Evolutionary conservation across 2,113 vertebrate genomes (phyloP).

Genomic region (Colossoma macropomum): DNA sequence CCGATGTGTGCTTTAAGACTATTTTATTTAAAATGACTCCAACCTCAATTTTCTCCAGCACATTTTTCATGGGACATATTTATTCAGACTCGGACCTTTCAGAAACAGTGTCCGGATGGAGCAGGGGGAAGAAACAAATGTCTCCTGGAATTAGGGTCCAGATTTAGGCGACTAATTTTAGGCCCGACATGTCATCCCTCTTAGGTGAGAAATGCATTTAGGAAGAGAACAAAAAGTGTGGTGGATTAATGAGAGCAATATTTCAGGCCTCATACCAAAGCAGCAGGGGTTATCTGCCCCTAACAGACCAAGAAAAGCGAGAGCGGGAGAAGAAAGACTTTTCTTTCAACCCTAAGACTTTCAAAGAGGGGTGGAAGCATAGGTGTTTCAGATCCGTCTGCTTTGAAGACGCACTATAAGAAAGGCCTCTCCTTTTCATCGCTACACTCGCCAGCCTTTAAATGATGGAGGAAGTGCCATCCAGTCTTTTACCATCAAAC

Average conservation of each 20-base stretch:
- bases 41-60: neutral
- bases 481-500: neutral
- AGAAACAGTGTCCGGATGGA: conserved; percentile 3
- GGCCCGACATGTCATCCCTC: conserved; percentile 31
- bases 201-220: conserved; percentile 50
- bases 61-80: conserved; percentile 6
- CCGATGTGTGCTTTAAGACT: neutral
- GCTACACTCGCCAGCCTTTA: neutral
- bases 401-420: neutral
- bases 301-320: neutral
- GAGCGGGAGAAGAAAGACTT: neutral
- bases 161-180: conserved; percentile 50
- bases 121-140: neutral
- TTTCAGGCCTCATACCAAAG: conserved; percentile 31
- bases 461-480: neutral
- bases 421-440: neutral
- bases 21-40: conserved; percentile 8
- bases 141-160: conserved; percentile 19
- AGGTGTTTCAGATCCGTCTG: neutral
- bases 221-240: conserved; percentile 37
- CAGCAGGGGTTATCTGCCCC: conserved; percentile 36
- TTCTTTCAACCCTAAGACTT: neutral
- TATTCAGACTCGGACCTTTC: conserved; percentile 4
- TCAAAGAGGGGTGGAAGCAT: neutral
- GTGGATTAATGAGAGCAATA: conserved; percentile 48